These are phyloP conservation scores for Thelaira solivaga DNA, from an alignment of 2,888 invertebrate species.

Conservation along the genomic window DNA sequence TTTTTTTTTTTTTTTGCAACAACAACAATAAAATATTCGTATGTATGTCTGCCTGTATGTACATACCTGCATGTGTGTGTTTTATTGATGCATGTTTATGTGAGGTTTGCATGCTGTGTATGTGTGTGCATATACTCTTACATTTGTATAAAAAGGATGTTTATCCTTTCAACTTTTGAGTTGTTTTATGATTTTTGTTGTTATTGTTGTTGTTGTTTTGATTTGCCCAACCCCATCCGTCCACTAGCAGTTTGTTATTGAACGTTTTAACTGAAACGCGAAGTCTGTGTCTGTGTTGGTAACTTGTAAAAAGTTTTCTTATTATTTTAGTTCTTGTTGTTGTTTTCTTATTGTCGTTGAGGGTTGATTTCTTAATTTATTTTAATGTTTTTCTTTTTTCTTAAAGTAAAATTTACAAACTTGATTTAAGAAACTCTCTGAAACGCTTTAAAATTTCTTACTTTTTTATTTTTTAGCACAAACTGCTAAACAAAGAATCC, in stretches of 20 bases:
- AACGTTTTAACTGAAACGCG: constrained; percentile 33
- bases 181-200: constrained; percentile 15
- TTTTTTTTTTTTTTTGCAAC: constrained; percentile 8
- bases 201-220: too few species aligned
- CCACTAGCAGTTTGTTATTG: constrained; percentile 20
- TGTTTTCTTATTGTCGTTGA: background rate
- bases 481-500: too few species aligned
- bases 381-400: background rate
- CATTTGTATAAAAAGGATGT: background rate
- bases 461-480: too few species aligned
- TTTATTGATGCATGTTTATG: too few species aligned
- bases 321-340: background rate
- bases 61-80: background rate
- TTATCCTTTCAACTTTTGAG: constrained; percentile 17
- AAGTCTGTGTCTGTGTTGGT: constrained; percentile 9
- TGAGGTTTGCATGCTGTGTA: too few species aligned
- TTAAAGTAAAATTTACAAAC: constrained; percentile 1
- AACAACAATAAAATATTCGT: constrained; percentile 12
- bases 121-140: background rate
- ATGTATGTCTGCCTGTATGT: background rate
- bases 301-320: constrained; percentile 24
- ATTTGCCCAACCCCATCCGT: background rate
- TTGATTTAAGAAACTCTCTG: too few species aligned
- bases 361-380: constrained; percentile 7
- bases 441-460: too few species aligned